A percentile compares a stretch with the other conserved stretches of the same genome.
Conservation (phyloP, 2,113 vertebrate genomes). For the Myrmecophaga tridactyla region DNA sequence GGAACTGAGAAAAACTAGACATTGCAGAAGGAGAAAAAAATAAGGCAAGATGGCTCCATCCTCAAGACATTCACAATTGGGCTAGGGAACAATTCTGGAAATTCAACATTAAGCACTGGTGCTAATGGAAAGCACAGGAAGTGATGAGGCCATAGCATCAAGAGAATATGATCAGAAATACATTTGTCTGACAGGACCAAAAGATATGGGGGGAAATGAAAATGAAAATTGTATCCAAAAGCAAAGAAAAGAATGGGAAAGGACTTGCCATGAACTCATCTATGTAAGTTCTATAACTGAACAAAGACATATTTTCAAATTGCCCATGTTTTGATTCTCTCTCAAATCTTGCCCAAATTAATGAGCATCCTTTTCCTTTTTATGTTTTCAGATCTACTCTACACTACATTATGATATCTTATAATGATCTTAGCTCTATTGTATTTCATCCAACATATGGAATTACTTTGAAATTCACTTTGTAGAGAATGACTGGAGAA, state of each 20-base stretch:
- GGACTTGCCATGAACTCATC: neutral
- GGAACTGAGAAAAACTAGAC: neutral
- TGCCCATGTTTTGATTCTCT: neutral
- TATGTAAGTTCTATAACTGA: neutral
- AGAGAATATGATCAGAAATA: neutral
- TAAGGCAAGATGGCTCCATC: neutral
- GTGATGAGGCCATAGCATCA: neutral
- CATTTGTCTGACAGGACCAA: neutral
- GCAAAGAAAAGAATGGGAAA: neutral
- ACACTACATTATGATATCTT: neutral
- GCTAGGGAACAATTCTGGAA: neutral
- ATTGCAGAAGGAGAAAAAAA: neutral
- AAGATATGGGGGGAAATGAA: neutral
- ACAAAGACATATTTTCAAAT: slow-evolving; percentile 24
- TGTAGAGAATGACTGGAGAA: slow-evolving; percentile 54
- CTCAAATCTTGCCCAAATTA: neutral
- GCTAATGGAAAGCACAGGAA: neutral
- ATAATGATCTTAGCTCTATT: slow-evolving; percentile 5
- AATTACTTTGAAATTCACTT: slow-evolving; percentile 63
- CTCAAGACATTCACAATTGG: neutral
- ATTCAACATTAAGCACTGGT: neutral
- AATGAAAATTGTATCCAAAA: neutral
- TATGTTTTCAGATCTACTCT: neutral
- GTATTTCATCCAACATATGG: slow-evolving; percentile 34
- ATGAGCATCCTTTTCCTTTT: neutral